phyloP scores from a whole-genome alignment of 2,888 invertebrate species.

The Cryptophagus acutangulus region DNA sequence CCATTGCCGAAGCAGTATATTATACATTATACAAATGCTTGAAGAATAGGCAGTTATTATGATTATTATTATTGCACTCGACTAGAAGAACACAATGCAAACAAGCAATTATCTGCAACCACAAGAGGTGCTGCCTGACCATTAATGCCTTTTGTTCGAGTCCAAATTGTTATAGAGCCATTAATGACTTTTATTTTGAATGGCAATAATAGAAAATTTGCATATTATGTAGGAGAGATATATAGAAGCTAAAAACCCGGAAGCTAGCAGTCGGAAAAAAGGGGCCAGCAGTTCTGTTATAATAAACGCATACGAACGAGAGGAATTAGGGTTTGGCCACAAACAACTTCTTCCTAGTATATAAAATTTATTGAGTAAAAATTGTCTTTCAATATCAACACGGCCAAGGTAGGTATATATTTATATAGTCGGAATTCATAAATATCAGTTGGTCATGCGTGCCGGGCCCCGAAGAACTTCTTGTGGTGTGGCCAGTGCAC shows the following conservation, averaged over 20 bases:
- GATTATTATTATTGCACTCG: no score
- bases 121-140: no score
- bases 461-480: slow-evolving; percentile 15
- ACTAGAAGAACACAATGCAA: no score
- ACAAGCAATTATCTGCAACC: no score
- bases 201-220: no score
- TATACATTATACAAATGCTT: background rate
- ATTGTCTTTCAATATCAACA: slow-evolving; percentile 22
- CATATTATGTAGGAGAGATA: no score
- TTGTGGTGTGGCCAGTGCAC: slow-evolving; percentile 22
- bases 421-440: slow-evolving; percentile 25
- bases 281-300: no score
- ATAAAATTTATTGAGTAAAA: slow-evolving; percentile 23
- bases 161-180: background rate
- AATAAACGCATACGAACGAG: no score
- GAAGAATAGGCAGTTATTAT: background rate
- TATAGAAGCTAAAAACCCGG: no score
- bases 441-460: slow-evolving; percentile 26
- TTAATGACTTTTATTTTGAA: background rate
- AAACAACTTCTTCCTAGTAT: slow-evolving; percentile 22
- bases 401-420: slow-evolving; percentile 19
- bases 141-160: background rate
- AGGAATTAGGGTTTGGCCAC: no score
- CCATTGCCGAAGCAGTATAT: slow-evolving; percentile 10
- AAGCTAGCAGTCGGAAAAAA: no score